Base-by-base conservation (phyloP, 2,797 vertebrate species). In the Diplodus sargus region DNA sequence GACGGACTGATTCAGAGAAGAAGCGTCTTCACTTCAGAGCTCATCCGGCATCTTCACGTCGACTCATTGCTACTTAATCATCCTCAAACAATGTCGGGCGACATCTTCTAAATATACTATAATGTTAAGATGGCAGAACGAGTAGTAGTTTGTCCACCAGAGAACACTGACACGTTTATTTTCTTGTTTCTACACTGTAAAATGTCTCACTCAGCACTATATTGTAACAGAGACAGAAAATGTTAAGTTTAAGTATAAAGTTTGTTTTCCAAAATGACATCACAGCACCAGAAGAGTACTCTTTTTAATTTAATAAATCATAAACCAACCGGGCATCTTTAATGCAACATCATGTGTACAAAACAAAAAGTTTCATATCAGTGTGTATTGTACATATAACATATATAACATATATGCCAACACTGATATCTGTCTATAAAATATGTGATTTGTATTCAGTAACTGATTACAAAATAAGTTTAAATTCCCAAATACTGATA, bases 141-240 rank as follows among this genome's bases (percentile, higher is more conserved):
- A 70, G 43, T 3, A 45, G 1, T 39, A 25, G 45, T 59, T 42
- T 52, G 54, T 66, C 62, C 53, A 58, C n/a, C 54, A 66, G 63
- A 52, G 47, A 10, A 47, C 63, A 30, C 47, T 18, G 23, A 59
- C 3, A 0, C 25, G 20, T 45, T 23, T 12, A 18, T 52, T 52
- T 45, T 25, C 34, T 34, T 34, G 34, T 34, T 34, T 34, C 34
- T 45, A 18, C 8, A 28, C 18, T 16, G 4, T 39, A 4, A 23
- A 57, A 57, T 11, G 7, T 39, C 42, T 14, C 2, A 1, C 25
- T 56, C n/a, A 56, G 6, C 14, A 18, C 42, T 4, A 15, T 39
- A 28, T 70, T 43, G 11, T 23, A 59, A 59, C 47, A 51, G 30
- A 18, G 60, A 25, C 7, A 47, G 5, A 42, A 62, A 25, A 22